A percentile compares a stretch with the other conserved stretches of the same genome.
phyloP scores from a whole-genome alignment of 2,888 invertebrate genomes.

The Parelbella ahira region DNA sequence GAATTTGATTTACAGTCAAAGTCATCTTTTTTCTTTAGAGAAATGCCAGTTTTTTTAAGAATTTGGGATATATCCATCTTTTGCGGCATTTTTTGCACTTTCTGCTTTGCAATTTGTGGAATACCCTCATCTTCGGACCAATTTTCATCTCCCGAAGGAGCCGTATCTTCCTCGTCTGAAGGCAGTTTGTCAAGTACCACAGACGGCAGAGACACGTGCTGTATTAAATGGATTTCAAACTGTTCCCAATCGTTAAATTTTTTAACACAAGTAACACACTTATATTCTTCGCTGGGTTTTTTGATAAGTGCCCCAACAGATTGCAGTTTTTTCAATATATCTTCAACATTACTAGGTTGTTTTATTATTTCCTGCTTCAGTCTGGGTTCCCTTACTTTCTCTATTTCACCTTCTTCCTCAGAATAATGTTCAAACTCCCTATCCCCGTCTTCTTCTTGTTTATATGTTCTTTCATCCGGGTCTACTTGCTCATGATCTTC shows the following conservation, averaged over 20 bases:
- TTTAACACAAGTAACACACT: slow-evolving; percentile 76
- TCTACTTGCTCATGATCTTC: slow-evolving; percentile 47
- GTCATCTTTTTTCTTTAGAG: slow-evolving; percentile 57
- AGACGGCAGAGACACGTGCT: slow-evolving; percentile 78
- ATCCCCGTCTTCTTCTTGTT: background rate
- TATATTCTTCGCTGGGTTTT: slow-evolving; percentile 60
- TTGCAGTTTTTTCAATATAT: slow-evolving; percentile 58
- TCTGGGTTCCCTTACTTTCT: slow-evolving; percentile 31
- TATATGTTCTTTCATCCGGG: slow-evolving; percentile 14
- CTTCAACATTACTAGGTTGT: slow-evolving; percentile 48
- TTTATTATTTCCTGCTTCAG: slow-evolving; percentile 27
- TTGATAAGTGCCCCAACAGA: slow-evolving; percentile 59
- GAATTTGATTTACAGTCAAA: slow-evolving; percentile 37
- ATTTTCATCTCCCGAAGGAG: slow-evolving; percentile 63
- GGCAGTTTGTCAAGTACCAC: slow-evolving; percentile 72
- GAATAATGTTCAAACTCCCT: slow-evolving; percentile 1
- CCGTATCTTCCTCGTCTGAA: slow-evolving; percentile 73
- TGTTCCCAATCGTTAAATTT: slow-evolving; percentile 68
- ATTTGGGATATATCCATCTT: slow-evolving; percentile 69
- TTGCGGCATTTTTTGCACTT: slow-evolving; percentile 51
- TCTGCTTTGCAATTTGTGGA: slow-evolving; percentile 37
- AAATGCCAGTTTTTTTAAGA: slow-evolving; percentile 59
- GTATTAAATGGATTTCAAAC: slow-evolving; percentile 74
- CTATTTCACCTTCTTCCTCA: slow-evolving; percentile 29
- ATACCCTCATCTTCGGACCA: slow-evolving; percentile 71